Conservation (phyloP, 2,113 vertebrate genomes). For the Alethe castanea region DNA sequence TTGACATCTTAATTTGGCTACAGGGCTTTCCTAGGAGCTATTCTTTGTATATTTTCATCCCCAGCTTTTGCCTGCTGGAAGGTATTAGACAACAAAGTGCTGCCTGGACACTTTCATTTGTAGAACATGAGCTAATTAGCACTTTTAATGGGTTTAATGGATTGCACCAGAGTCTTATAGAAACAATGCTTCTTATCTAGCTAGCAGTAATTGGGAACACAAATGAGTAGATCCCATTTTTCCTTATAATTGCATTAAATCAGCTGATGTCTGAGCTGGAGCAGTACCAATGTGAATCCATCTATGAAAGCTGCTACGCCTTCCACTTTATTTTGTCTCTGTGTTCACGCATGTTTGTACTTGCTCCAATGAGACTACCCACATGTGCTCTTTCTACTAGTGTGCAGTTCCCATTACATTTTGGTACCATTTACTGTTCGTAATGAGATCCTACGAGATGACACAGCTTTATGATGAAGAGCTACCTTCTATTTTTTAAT, state of each 20-base stretch:
- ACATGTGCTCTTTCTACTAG: background rate
- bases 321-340: background rate
- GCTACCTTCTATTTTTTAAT: constrained; percentile 65
- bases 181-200: constrained; percentile 12
- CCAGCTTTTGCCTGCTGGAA: background rate
- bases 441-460: constrained; percentile 29
- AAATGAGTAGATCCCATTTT: background rate
- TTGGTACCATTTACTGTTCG: background rate
- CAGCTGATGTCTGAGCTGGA: background rate
- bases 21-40: constrained; percentile 16
- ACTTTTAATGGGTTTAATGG: constrained; percentile 44
- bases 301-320: background rate
- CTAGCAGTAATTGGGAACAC: background rate
- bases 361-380: background rate
- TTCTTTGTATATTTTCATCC: background rate
- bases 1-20: constrained; percentile 43
- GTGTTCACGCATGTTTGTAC: background rate
- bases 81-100: background rate
- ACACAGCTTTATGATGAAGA: constrained; percentile 28
- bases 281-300: background rate
- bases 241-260: constrained; percentile 13
- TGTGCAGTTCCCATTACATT: background rate
- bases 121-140: constrained; percentile 32
- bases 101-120: background rate
- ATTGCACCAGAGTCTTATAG: background rate